Conservation (phyloP, 2,797 vertebrate genomes). For the Threskiornis aethiopicus region DNA sequence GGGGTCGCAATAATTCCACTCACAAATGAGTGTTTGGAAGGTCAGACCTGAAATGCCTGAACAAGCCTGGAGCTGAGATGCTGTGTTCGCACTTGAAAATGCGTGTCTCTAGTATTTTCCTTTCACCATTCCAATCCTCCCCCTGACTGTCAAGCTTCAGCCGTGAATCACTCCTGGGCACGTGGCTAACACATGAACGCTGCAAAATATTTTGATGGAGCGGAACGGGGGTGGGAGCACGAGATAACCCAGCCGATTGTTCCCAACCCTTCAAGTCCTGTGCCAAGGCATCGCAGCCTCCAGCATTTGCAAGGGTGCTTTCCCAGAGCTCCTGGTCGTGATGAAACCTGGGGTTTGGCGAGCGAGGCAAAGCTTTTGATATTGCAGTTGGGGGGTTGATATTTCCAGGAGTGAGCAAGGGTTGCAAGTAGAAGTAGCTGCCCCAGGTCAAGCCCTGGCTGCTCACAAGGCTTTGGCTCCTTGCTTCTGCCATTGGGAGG, state of each 20-base stretch:
- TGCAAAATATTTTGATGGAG: constrained; percentile 57
- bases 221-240: background rate
- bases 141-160: constrained; percentile 16
- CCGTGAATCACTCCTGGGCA: constrained; percentile 32
- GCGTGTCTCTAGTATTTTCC: background rate
- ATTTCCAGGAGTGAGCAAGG: background rate
- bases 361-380: background rate
- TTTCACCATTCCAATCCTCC: background rate
- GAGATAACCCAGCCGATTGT: background rate
- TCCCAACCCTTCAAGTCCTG: background rate
- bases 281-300: background rate
- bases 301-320: background rate
- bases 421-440: background rate
- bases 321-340: background rate
- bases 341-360: background rate
- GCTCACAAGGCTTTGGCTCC: background rate
- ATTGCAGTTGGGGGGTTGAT: background rate
- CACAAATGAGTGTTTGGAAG: background rate
- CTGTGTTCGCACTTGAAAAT: background rate
- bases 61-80: background rate
- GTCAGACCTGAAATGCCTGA: background rate
- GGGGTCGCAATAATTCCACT: background rate
- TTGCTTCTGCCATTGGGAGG: background rate
- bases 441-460: background rate
- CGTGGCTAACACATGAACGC: background rate